phyloP scores from a whole-genome alignment of 1,140 invertebrate species.

The Oreohelix idahoensis region DNA sequence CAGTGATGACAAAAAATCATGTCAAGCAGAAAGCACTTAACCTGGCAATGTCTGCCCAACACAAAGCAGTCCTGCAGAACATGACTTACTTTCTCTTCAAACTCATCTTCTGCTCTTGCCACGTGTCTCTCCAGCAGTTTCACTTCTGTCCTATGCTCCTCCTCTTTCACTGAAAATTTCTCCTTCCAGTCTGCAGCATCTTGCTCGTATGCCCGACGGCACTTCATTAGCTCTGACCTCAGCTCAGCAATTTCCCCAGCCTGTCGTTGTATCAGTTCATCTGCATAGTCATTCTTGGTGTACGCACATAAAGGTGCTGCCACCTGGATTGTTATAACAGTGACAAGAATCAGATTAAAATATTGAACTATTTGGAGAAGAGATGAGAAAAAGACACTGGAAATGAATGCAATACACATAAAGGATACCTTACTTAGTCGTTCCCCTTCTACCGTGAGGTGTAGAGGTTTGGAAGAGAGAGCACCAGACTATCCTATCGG shows the following conservation, averaged over 20 bases:
- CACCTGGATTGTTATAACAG: neutral
- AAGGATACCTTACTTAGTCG: too few species aligned
- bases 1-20: too few species aligned
- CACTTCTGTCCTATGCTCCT: constrained; percentile 43
- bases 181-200: constrained; percentile 53
- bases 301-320: neutral
- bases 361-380: too few species aligned
- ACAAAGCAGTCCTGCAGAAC: too few species aligned
- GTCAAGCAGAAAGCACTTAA: too few species aligned
- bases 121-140: constrained; percentile 52
- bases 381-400: too few species aligned
- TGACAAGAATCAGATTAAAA: too few species aligned
- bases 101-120: constrained; percentile 51
- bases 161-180: constrained; percentile 48
- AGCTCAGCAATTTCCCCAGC: constrained; percentile 60
- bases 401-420: too few species aligned
- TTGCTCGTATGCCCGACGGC: constrained; percentile 51
- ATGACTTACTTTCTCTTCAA: constrained; percentile 53
- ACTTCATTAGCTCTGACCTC: constrained; percentile 51
- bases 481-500: too few species aligned
- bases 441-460: too few species aligned
- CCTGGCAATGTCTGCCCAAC: too few species aligned
- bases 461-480: too few species aligned
- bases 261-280: constrained; percentile 65
- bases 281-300: constrained; percentile 54